Evolutionary conservation across 2,113 vertebrate species (phyloP), one percentile per base, ranked within the genome.

Genomic region (Halcyon senegalensis): DNA sequence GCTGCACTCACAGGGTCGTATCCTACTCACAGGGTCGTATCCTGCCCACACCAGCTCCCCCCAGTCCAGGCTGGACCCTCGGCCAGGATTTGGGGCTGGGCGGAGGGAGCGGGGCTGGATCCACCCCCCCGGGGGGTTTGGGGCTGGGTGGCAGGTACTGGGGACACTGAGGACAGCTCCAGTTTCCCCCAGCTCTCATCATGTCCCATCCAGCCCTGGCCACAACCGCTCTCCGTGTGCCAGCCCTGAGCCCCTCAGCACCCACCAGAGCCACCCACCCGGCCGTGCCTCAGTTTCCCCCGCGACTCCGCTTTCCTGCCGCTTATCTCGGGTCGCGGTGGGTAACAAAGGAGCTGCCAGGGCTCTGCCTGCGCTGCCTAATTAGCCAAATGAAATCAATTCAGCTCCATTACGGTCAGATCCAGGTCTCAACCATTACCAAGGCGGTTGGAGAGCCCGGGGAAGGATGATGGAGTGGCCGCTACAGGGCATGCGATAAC

Each of bases 321-420:
- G n/a, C 60, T 62, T 62, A 62, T 63, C 60, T 39, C 24, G 16
- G 60, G 60, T 63, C 60, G 23, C 8, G 35, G 60, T 39, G 37
- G 60, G 60, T 63, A 63, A 63, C 60, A 39, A 63, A 60, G 37
- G 81, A 81, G 68, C 84, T 86, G 78, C 81, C 77, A 81, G 90
- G 93, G 80, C 72, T 43, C 50, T 70, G 90, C 50, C 73, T 55
- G 93, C 8, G 13, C 87, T 68, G 78, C 70, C 46, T 94, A 90
- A 97, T 95, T 86, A 94, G 56, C 89, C 94, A 94, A 92, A 96
- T 96, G 95, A 66, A 89, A 97, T 97, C 96, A 94, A 87, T 96
- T 90, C 86, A 68, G 90, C 93, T 94, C 97, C 95, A 96, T 97
- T 96, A 97, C 63, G 68, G 85, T 48, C 95, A 82, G 86, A 83